Base-by-base conservation (phyloP, 2,113 vertebrate species). In the Notarius quadriscutis region DNA sequence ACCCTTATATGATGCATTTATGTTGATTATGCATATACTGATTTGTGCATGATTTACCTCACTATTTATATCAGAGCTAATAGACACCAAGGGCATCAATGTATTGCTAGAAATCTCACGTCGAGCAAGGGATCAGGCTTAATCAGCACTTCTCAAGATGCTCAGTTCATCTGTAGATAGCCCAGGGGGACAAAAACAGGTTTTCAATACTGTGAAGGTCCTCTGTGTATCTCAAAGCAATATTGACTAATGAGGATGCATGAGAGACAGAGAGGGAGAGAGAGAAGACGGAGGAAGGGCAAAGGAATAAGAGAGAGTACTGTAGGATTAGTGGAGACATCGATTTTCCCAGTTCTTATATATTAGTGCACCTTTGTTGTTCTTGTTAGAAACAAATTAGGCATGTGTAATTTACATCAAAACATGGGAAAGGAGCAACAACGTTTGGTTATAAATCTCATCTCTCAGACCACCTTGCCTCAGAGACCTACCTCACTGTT, bases 141-240 rank as follows among this genome's bases (percentile, higher is more conserved):
- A 87, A 71, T 90, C 87, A 90, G 89, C 89, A 90, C 87, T 88
- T 90, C 85, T 86, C 78, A 41, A 81, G 41, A 78, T 55, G 75
- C 83, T 87, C 78, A 63, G 85, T 82, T 88, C 87, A 86, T 90
- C 84, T 87, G 87, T 57, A 87, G 88, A 74, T 60, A 88, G 85
- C 78, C 86, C 74, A 71, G 83, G 58, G 87, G 87, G 58, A 88
- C 75, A 88, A 71, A 87, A 63, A 87, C 89, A 88, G 87, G 84
- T 86, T 81, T 84, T 87, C 89, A 87, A 90, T 90, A 88, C 86
- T 5, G 51, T 53, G 53, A 84, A 84, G 85, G 83, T 74, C 89
- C 89, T 88, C 60, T 82, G 87, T 17, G 77, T 74, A 84, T 86
- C 89, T 90, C 85, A 86, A 71, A 81, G 89, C 89, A 88, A 90